Base-by-base conservation (phyloP, 2,888 invertebrate species). In the Glaucopsyche alexis region DNA sequence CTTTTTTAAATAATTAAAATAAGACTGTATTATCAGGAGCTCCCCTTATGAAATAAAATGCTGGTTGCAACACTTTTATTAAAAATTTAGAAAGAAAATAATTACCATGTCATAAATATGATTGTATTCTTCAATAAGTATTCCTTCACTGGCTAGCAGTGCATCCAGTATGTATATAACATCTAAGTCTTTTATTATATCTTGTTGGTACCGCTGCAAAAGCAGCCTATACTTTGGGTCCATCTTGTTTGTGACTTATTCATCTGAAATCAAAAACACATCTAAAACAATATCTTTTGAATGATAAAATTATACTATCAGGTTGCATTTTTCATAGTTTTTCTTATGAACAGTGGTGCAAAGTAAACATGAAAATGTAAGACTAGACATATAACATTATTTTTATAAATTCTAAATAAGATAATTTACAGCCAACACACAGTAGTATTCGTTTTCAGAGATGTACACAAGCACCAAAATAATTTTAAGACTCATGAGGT, bases 171-270 rank as follows among this genome's bases (percentile, higher is more conserved):
- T 88, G 80, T 87, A 89, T 9, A 80, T 83, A 9, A 93, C 90
- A 74, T 94, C 92, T 76, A 94, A 81, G 81, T 94, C 94, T 52
- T 84, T 81, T 71, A 93, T 85, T 75, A 94, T 90, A 50, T 87
- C 90, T 69, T 88, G 85, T 80, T 89, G 87, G 74, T 93, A 83
- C 73, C 82, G 85, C 75, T 91, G 87, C 79, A 94, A 80, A 79
- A 89, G 81, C 81, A 78, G 79, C 80, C 85, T 84, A 77, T 88
- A 87, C 75, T 84, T 87, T 76, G 79, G 80, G 78, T 93, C 93
- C 93, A 93, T 93, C 74, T 79, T 84, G 76, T 72, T 74, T 75
- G 78, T 42, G 77, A 78, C 78, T 78, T 76, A 79, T 74, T 84
- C 88, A 90, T 90, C 93, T 93, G 83, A 2, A 84, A 78, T 14